Base-by-base conservation (phyloP, 1,140 invertebrate species). In the Drosophila subobscura region DNA sequence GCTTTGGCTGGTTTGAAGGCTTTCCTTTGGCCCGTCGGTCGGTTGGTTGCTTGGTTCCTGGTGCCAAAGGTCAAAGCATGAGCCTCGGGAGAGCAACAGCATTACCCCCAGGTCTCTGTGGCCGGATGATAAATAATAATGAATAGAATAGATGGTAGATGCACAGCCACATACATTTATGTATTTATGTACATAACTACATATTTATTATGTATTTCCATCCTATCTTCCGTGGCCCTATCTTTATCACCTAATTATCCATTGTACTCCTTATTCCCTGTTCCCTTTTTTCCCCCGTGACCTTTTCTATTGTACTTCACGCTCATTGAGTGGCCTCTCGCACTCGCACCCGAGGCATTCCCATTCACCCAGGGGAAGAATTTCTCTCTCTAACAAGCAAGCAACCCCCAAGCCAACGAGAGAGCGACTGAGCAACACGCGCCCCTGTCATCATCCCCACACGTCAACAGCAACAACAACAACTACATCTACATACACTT, bases 201-300 rank as follows among this genome's bases (percentile, higher is more conserved):
- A 12, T 8, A 49, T 29, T 10, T 22, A 52, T 58, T 44, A 23
- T 20, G 27, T 33, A 23, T 37, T 14, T 40, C 5, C 47, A 7
- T 25, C 45, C 3, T 40, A 10, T 23, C 12, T 29, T 46, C 23
- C 12, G 8, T 29, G 2, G 12, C 20, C 25, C 33, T 49, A 77
- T 67, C 54, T 75, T 67, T 65, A 74, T 79, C 76, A 71, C 59
- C 71, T 79, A 75, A 75, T 84, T 83, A 84, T 65, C 60, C 44
- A 75, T 79, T 71, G 79, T 71, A 46, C 33, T 8, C 41, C 16
- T 20, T 37, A 10, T 33, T 33, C 33, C 33, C 10, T 37, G 10
- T 37, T 37, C 33, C 33, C 33, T 37, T 7, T 20, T 20, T 20
- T 20, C 16, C 16, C 16, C 16, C 16, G n/a, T 72, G 67, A 45